These are phyloP conservation scores for Ophion ventricosus DNA, from an alignment of 2,888 invertebrate genomes.

Conservation along the genomic window DNA sequence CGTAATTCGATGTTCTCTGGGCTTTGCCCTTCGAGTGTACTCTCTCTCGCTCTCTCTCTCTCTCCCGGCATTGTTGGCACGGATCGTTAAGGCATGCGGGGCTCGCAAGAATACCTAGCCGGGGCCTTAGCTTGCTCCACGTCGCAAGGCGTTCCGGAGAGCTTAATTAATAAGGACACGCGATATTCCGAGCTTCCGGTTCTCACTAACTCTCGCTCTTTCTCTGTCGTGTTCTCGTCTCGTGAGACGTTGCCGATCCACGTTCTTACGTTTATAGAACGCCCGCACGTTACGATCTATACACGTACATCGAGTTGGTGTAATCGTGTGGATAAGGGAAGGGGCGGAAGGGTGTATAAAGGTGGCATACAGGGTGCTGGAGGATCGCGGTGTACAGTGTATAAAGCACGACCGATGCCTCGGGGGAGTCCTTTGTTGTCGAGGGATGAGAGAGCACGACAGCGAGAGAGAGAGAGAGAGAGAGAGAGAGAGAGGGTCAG, in stretches of 20 bases:
- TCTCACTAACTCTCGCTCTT: constrained; percentile 40
- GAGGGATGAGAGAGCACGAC: constrained; percentile 47
- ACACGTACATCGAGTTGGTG: not conserved
- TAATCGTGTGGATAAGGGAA: constrained; percentile 6
- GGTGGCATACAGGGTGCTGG: constrained; percentile 37
- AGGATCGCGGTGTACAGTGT: constrained; percentile 52
- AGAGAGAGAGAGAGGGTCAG: constrained; percentile 76
- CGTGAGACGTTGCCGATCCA: constrained; percentile 76
- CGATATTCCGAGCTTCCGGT: constrained; percentile 78
- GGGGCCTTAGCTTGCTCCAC: constrained; percentile 51
- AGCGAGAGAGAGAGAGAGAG: constrained; percentile 3
- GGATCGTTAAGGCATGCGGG: constrained; percentile 82
- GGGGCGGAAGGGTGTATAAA: not conserved
- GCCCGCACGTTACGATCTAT: not conserved
- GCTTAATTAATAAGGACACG: constrained; percentile 84
- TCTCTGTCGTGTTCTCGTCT: constrained; percentile 51
- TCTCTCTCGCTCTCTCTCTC: constrained; percentile 20
- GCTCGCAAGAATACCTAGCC: constrained; percentile 57
- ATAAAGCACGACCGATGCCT: constrained; percentile 77
- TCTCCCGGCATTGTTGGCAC: constrained; percentile 63
- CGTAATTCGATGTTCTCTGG: constrained; percentile 47
- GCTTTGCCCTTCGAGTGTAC: constrained; percentile 55
- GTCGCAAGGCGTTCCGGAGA: constrained; percentile 74
- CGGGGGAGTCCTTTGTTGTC: constrained; percentile 83
- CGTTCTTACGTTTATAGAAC: constrained; percentile 30